Percentiles rank a stretch among this genome's conserved stretches.
These are phyloP conservation scores for Polypterus senegalus DNA, from an alignment of 2,113 vertebrate species.

Conservation along the genomic window DNA sequence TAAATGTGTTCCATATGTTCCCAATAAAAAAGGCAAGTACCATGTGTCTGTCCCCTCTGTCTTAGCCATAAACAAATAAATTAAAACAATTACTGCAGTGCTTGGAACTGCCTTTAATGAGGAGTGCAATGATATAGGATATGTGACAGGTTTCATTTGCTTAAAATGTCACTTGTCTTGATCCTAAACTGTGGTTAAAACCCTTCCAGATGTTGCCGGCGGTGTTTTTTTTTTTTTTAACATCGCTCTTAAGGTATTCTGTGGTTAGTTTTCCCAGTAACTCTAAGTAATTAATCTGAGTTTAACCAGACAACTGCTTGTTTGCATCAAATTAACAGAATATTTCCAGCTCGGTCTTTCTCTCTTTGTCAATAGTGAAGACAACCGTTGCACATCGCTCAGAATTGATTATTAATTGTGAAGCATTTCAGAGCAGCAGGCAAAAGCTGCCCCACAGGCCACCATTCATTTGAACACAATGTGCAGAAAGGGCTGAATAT, in stretches of 20 bases:
- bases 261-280: neutral
- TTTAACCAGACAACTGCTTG: neutral
- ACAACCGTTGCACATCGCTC: neutral
- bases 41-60: slow-evolving; percentile 50
- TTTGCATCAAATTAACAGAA: neutral
- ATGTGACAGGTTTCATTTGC: slow-evolving; percentile 37
- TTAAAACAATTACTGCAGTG: slow-evolving; percentile 56
- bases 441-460: too few relatives aligned
- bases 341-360: neutral
- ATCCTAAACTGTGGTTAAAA: slow-evolving; percentile 25
- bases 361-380: neutral
- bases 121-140: slow-evolving; percentile 31
- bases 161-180: slow-evolving; percentile 35
- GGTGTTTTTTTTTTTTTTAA: neutral
- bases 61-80: slow-evolving; percentile 55
- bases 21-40: slow-evolving; percentile 48
- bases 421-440: too few relatives aligned
- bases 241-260: neutral
- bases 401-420: too few relatives aligned
- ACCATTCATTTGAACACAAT: too few relatives aligned
- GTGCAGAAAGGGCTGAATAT: too few relatives aligned
- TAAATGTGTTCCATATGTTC: slow-evolving; percentile 54
- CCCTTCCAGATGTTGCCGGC: slow-evolving; percentile 28
- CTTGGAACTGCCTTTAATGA: slow-evolving; percentile 42
- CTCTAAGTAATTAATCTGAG: neutral